phyloP scores from a whole-genome alignment of 2,797 vertebrate genomes.

The Protosalanx chinensis region DNA sequence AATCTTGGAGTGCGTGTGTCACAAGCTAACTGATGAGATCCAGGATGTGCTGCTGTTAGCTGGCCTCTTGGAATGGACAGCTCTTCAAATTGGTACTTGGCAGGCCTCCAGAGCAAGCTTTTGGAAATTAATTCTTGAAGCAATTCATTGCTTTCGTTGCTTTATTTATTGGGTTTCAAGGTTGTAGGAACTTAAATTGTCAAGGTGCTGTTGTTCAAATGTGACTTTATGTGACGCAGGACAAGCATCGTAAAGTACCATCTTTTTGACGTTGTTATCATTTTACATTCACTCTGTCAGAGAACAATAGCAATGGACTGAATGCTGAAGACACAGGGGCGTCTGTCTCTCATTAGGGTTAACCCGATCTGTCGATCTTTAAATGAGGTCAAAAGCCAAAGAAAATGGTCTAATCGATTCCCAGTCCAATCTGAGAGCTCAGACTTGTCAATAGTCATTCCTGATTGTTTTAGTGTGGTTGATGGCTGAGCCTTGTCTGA shows the following conservation, averaged over 20 bases:
- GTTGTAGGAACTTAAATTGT: slow-evolving; percentile 23
- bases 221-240: background rate
- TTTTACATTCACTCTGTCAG: background rate
- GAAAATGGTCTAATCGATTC: slow-evolving; percentile 23
- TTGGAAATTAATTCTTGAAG: slow-evolving; percentile 7
- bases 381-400: slow-evolving; percentile 14
- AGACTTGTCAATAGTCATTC: background rate
- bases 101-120: slow-evolving; percentile 11
- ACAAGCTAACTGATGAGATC: background rate
- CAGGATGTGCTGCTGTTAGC: slow-evolving; percentile 1
- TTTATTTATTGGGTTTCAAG: background rate
- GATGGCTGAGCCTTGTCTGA: background rate
- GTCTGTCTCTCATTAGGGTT: slow-evolving; percentile 7
- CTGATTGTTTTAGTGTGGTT: background rate
- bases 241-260: too few relatives aligned
- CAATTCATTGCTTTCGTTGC: slow-evolving; percentile 10
- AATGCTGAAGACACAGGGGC: background rate
- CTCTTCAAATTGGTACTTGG: slow-evolving; percentile 21
- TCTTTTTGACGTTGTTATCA: too few relatives aligned
- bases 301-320: background rate
- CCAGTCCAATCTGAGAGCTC: background rate
- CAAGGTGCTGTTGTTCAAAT: slow-evolving; percentile 1
- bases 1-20: background rate
- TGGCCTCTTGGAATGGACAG: background rate
- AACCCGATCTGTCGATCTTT: slow-evolving; percentile 21